Conservation (phyloP, 2,888 invertebrate genomes). For the Endotricha flammealis region DNA sequence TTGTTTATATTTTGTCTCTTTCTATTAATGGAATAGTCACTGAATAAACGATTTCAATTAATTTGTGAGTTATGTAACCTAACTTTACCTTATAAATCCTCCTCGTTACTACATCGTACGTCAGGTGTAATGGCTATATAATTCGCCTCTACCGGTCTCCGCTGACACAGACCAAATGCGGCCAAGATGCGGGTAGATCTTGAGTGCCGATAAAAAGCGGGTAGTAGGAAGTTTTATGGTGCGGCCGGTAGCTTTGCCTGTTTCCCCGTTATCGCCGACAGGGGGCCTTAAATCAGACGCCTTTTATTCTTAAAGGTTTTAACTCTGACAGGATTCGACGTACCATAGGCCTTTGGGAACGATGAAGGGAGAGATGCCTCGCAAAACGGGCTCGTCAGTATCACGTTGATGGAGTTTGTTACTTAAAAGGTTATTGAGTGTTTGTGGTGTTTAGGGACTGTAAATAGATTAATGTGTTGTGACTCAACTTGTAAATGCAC, state of each 20-base stretch:
- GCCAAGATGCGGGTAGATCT: slow-evolving; percentile 61
- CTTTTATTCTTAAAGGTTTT: slow-evolving; percentile 62
- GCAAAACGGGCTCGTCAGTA: slow-evolving; percentile 32
- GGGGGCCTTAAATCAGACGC: slow-evolving; percentile 64
- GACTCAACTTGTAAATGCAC: too few relatives aligned
- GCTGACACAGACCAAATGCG: slow-evolving; percentile 56
- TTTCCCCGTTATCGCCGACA: slow-evolving; percentile 66
- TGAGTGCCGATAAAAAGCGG: slow-evolving; percentile 55
- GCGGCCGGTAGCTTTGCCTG: slow-evolving; percentile 55
- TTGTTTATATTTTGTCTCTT: too few relatives aligned
- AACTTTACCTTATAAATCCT: slow-evolving; percentile 38
- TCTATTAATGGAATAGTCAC: too few relatives aligned
- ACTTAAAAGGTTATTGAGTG: slow-evolving; percentile 22
- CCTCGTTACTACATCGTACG: slow-evolving; percentile 41
- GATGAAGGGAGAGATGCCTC: slow-evolving; percentile 31
- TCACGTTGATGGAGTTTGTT: slow-evolving; percentile 25
- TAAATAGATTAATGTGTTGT: slow-evolving; percentile 24
- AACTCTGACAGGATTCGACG: slow-evolving; percentile 42
- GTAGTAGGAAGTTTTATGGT: slow-evolving; percentile 65
- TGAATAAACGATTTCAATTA: too few relatives aligned
- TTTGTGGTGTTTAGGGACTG: slow-evolving; percentile 9
- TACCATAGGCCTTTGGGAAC: slow-evolving; percentile 30
- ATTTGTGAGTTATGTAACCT: slow-evolving; percentile 23
- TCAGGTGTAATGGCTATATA: slow-evolving; percentile 58
- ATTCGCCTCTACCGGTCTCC: slow-evolving; percentile 49